Conservation (phyloP, 2,888 invertebrate genomes). For the Pasiphila rectangulata region DNA sequence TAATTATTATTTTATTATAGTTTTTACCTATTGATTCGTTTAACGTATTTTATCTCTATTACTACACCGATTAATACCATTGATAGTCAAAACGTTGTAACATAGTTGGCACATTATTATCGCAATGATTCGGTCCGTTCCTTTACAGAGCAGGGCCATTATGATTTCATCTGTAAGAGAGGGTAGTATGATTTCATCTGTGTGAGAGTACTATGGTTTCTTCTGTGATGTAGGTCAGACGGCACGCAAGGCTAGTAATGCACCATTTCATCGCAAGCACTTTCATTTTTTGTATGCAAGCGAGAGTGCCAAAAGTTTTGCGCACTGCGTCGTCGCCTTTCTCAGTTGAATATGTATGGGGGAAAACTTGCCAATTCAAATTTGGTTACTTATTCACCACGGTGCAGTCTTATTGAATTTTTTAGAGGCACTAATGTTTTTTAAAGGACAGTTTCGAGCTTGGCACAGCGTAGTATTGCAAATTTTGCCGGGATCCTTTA, state of each 20-base stretch:
- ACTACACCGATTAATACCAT: too few relatives aligned
- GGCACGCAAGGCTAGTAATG: conserved; percentile 48
- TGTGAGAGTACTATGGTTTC: too few relatives aligned
- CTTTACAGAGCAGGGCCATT: too few relatives aligned
- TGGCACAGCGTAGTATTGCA: neutral
- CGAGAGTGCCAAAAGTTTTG: conserved; percentile 79
- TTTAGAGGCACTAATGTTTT: conserved; percentile 28
- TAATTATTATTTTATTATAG: too few relatives aligned
- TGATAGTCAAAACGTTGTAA: too few relatives aligned
- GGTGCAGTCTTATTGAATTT: conserved; percentile 56
- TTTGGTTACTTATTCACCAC: conserved; percentile 62
- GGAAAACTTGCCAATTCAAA: conserved; percentile 72
- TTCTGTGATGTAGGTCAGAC: conserved; percentile 37
- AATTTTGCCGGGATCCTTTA: neutral
- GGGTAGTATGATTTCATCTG: too few relatives aligned
- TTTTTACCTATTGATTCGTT: too few relatives aligned
- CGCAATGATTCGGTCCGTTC: too few relatives aligned
- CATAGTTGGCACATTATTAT: too few relatives aligned
- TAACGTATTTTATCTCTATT: too few relatives aligned
- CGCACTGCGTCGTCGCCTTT: conserved; percentile 70
- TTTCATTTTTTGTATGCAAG: conserved; percentile 78
- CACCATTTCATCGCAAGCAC: conserved; percentile 58
- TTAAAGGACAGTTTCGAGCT: neutral
- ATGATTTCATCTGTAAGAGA: too few relatives aligned
- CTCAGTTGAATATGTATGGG: conserved; percentile 72